These are phyloP conservation scores for Pimpla rufipes DNA, from an alignment of 2,888 invertebrate genomes.

Conservation along the genomic window DNA sequence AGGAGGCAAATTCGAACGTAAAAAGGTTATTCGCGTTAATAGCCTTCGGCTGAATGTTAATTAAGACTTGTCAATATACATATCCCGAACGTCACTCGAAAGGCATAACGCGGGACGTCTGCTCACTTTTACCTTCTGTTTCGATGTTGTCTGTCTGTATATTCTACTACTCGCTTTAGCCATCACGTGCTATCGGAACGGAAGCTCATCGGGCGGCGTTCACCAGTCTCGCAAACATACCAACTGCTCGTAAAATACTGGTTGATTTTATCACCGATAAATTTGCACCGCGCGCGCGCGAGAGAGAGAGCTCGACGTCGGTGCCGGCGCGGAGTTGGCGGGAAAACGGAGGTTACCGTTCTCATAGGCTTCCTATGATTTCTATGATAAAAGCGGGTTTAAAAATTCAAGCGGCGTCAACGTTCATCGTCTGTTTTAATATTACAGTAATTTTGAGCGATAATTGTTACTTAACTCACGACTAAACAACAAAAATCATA, in stretches of 20 bases:
- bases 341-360: slow-evolving; percentile 36
- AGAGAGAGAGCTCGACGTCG: slow-evolving; percentile 58
- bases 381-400: slow-evolving; percentile 34
- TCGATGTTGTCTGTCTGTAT: slow-evolving; percentile 34
- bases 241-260: slow-evolving; percentile 79
- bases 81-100: slow-evolving; percentile 1
- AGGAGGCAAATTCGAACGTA: not conserved
- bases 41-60: slow-evolving; percentile 20
- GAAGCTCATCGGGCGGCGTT: slow-evolving; percentile 67
- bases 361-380: slow-evolving; percentile 46
- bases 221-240: slow-evolving; percentile 71
- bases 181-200: slow-evolving; percentile 64
- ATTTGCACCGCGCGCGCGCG: slow-evolving; percentile 75
- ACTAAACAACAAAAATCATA: not conserved
- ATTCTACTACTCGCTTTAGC: slow-evolving; percentile 53
- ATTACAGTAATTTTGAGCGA: not conserved
- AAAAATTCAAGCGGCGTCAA: slow-evolving; percentile 16
- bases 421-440: not conserved
- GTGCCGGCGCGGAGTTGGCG: slow-evolving; percentile 33
- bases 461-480: not conserved
- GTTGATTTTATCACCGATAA: slow-evolving; percentile 82
- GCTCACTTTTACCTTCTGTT: slow-evolving; percentile 12
- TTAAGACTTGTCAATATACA: slow-evolving; percentile 36
- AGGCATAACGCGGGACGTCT: slow-evolving; percentile 23
- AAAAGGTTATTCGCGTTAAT: slow-evolving; percentile 18